These are phyloP conservation scores for Asobara japonica DNA, from an alignment of 1,140 invertebrate genomes.

Conservation along the genomic window DNA sequence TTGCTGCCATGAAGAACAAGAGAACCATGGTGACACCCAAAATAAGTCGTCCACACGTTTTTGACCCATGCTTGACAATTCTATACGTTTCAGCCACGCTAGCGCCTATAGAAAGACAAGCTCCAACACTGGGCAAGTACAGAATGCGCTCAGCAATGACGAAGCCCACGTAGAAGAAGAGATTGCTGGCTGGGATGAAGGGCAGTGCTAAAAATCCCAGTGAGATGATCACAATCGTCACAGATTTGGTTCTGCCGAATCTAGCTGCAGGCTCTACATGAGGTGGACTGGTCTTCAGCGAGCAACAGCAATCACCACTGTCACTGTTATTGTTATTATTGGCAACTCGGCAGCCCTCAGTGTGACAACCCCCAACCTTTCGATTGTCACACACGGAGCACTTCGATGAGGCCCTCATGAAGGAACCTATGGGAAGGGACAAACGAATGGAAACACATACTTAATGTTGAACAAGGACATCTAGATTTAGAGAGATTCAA, in stretches of 20 bases:
- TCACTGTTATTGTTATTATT: constrained; percentile 67
- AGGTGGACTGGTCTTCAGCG: neutral
- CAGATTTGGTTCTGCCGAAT: constrained; percentile 36
- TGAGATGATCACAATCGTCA: constrained; percentile 70
- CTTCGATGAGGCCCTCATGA: constrained; percentile 40
- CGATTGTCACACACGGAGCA: constrained; percentile 62
- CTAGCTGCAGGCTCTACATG: constrained; percentile 21
- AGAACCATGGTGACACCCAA: constrained; percentile 71
- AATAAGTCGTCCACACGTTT: constrained; percentile 60
- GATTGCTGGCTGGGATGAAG: constrained; percentile 93
- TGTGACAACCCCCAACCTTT: constrained; percentile 59
- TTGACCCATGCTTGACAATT: constrained; percentile 59
- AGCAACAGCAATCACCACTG: constrained; percentile 59
- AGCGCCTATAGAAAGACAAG: constrained; percentile 85
- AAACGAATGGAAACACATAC: too few species aligned
- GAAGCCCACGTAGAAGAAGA: constrained; percentile 96
- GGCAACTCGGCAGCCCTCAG: constrained; percentile 62
- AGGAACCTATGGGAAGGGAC: too few species aligned
- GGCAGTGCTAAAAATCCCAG: constrained; percentile 86
- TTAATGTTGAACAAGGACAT: too few species aligned
- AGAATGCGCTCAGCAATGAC: constrained; percentile 95
- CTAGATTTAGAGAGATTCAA: too few species aligned
- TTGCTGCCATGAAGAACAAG: constrained; percentile 75
- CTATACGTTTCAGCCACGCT: constrained; percentile 66
- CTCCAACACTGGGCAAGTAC: constrained; percentile 95